These are phyloP conservation scores for Apis dorsata DNA, from an alignment of 1,140 invertebrate species.

Conservation along the genomic window DNA sequence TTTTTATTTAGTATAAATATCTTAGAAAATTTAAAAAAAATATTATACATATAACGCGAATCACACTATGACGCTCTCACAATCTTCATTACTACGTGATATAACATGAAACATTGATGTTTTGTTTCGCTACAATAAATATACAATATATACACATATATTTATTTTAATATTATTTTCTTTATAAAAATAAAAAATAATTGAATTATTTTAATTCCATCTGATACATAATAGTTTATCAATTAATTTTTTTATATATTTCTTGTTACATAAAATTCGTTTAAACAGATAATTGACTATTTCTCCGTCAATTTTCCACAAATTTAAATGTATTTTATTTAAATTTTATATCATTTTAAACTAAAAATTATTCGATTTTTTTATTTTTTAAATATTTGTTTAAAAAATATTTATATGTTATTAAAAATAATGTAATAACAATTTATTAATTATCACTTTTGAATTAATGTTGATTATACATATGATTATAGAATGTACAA, in stretches of 20 bases:
- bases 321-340: neutral
- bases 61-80: neutral
- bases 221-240: no score
- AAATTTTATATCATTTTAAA: neutral
- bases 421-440: constrained; percentile 47
- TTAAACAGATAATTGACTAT: constrained; percentile 6
- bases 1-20: neutral
- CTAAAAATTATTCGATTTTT: neutral
- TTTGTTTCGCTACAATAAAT: neutral
- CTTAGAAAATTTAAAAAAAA: neutral
- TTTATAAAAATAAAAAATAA: neutral
- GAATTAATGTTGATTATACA: constrained; percentile 39
- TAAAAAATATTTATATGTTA: neutral
- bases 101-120: neutral
- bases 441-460: constrained; percentile 50
- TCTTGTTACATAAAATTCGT: neutral
- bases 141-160: neutral
- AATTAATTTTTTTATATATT: neutral
- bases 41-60: neutral
- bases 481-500: constrained; percentile 19
- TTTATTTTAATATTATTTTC: neutral
- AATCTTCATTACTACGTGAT: constrained; percentile 9
- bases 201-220: neutral
- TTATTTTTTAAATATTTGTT: no score
- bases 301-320: constrained; percentile 12